Evolutionary conservation across 2,113 vertebrate species (phyloP), one percentile per base, ranked within the genome.

Genomic region (Hypanus sabinus): DNA sequence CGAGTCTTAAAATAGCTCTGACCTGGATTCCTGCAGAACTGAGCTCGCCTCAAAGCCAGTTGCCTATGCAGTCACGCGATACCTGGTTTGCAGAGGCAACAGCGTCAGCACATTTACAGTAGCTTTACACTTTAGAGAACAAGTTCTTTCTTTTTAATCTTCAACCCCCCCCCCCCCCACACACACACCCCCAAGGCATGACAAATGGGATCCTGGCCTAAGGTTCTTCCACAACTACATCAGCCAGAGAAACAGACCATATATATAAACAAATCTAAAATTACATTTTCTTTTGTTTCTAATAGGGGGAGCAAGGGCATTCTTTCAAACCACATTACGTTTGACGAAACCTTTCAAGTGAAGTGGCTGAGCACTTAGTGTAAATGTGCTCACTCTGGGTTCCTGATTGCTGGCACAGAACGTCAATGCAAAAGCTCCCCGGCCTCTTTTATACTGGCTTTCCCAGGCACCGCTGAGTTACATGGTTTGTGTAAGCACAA

Each of bases 261-360:
- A 75, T 18, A 93, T 73, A 93, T n/a, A n/a, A 93, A 93, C 68
- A 73, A 93, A 46, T 55, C 91, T 93, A 93, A 93, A 46, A 93
- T 93, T 75, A 55, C 91, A 93, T 46, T 73, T 46, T 46, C 46
- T 30, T 65, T 27, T 75, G 91, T 93, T 93, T 73, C 70, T 27
- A 55, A 33, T 24, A 46, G 18, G 24, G 68, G 27, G 85, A 68
- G 62, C 27, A 22, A 73, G 36, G 71, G 12, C 20, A 46, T 38
- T 93, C 22, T 27, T 71, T 12, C 22, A 71, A 93, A 93, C 36
- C 36, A 38, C 91, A 55, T 27, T 75, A 55, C 46, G 5, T 55
- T 93, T 46, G 91, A 36, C 14, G 33, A 36, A 60, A 20, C 68
- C 55, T 73, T 46, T 14, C 73, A 93, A 75, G 38, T 38, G 71